Percentiles rank a stretch among this genome's conserved stretches.
Conservation (phyloP, 2,113 vertebrate genomes). For the Rhinopomastus cyanomelas region DNA sequence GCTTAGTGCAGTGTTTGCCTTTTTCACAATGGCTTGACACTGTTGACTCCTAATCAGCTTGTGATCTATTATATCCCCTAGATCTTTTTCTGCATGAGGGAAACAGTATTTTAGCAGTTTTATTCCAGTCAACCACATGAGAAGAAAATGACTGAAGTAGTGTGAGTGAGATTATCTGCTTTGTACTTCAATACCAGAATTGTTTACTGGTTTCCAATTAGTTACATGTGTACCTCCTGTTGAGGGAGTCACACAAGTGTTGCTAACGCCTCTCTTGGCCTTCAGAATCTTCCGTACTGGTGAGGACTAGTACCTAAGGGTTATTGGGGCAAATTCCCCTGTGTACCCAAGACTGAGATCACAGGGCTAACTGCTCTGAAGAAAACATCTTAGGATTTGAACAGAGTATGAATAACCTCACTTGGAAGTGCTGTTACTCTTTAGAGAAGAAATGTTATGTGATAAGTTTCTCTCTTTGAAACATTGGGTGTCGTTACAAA, state of each 20-base stretch:
- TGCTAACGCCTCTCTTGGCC: conserved; percentile 32
- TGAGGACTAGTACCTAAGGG: not conserved
- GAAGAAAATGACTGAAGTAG: conserved; percentile 59
- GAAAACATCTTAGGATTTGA: not conserved
- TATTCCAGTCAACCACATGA: conserved; percentile 56
- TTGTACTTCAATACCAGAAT: conserved; percentile 53
- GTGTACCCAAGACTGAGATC: conserved; percentile 23
- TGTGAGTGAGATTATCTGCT: conserved; percentile 65
- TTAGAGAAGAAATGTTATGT: not conserved
- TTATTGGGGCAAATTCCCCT: conserved; percentile 37
- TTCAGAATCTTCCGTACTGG: conserved; percentile 5
- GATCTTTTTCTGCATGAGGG: conserved; percentile 65
- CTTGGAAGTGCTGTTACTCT: not conserved
- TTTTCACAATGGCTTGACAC: conserved; percentile 67
- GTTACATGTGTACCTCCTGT: conserved; percentile 19
- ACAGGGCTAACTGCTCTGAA: not conserved
- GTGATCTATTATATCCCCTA: conserved; percentile 68
- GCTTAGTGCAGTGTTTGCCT: conserved; percentile 68
- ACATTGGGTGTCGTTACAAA: not conserved
- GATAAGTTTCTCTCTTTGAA: not conserved
- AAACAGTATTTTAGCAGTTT: conserved; percentile 65
- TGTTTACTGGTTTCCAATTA: conserved; percentile 64
- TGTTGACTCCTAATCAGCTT: conserved; percentile 70
- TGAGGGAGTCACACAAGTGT: conserved; percentile 3
- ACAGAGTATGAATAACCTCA: not conserved